Conservation (phyloP, 2,113 vertebrate species). For the Pantherophis guttatus region DNA sequence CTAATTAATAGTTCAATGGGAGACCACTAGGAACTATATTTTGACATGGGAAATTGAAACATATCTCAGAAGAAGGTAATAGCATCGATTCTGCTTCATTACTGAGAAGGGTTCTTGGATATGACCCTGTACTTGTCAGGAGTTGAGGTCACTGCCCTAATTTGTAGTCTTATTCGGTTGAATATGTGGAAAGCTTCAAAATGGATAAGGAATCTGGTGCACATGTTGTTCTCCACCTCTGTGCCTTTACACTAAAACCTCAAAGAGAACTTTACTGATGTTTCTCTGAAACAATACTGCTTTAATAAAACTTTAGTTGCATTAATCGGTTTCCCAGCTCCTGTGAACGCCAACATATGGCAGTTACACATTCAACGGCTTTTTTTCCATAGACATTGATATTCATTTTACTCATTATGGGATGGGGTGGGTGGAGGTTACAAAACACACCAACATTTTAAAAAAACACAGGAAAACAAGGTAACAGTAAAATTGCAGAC, state of each 20-base stretch:
- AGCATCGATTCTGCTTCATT: neutral
- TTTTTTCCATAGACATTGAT: neutral
- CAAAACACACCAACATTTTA: neutral
- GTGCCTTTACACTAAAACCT: neutral
- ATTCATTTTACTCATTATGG: neutral
- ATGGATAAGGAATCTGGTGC: neutral
- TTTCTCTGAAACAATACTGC: neutral
- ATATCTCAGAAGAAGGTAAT: neutral
- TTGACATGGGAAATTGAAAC: neutral
- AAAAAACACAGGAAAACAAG: neutral
- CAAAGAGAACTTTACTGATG: neutral
- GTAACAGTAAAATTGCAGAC: neutral
- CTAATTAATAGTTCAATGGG: neutral
- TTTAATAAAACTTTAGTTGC: neutral
- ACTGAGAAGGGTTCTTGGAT: neutral
- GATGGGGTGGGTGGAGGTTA: neutral
- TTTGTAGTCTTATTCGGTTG: neutral
- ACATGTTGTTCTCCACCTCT: neutral
- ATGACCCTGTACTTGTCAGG: neutral
- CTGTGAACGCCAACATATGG: neutral
- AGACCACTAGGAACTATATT: neutral
- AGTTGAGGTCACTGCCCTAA: neutral
- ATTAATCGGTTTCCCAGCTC: neutral
- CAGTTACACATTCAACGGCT: neutral
- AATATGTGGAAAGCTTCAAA: neutral